Evolutionary conservation across 2,113 vertebrate species (phyloP).

Genomic region (Kryptolebias marmoratus): DNA sequence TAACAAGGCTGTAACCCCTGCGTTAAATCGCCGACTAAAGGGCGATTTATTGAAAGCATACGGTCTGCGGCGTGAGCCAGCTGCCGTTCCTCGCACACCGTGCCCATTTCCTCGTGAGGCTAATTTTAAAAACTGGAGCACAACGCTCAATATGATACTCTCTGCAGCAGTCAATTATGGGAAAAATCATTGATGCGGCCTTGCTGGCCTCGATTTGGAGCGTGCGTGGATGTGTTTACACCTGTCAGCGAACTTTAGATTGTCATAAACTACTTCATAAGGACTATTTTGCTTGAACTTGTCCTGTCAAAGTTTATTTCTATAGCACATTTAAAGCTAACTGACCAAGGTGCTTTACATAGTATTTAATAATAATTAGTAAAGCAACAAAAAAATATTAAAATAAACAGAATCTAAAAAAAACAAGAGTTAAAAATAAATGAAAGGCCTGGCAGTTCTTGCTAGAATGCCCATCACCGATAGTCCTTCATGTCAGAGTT

Average conservation of each 20-base stretch:
- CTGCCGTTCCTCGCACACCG: slow-evolving; percentile 44
- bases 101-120: slow-evolving; percentile 53
- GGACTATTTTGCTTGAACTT: not conserved
- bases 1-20: slow-evolving; percentile 41
- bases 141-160: slow-evolving; percentile 57
- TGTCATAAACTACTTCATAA: slow-evolving; percentile 15
- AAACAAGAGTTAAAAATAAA: too few species aligned
- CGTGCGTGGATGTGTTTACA: not conserved
- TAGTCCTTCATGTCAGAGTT: too few species aligned
- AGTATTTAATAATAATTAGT: too few species aligned
- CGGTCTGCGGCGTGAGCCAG: slow-evolving; percentile 20
- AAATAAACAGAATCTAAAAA: too few species aligned
- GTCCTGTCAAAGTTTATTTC: too few species aligned
- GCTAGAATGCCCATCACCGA: too few species aligned
- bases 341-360: too few species aligned
- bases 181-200: slow-evolving; percentile 55
- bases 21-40: slow-evolving; percentile 14
- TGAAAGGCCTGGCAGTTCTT: too few species aligned
- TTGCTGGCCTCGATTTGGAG: slow-evolving; percentile 57
- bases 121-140: slow-evolving; percentile 65
- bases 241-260: not conserved
- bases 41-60: slow-evolving; percentile 13
- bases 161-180: slow-evolving; percentile 59
- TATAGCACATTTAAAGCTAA: too few species aligned
- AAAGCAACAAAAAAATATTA: too few species aligned